Percentiles rank a stretch among this genome's conserved stretches.
phyloP scores from a whole-genome alignment of 2,888 invertebrate genomes.

The Lasioglossum vierecki region DNA sequence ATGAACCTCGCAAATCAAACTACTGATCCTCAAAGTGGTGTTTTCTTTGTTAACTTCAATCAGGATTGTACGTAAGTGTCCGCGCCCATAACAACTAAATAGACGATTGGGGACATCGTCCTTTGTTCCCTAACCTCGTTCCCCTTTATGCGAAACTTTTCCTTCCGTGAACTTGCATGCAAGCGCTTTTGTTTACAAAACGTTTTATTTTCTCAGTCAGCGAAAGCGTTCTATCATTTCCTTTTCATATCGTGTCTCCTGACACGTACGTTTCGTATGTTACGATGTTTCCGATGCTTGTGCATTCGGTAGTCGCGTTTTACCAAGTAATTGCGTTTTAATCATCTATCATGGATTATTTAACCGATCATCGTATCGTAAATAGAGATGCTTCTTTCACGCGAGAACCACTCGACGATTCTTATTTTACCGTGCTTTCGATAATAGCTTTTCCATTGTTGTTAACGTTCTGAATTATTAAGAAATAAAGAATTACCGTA shows the following conservation, averaged over 20 bases:
- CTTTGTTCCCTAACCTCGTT: constrained; percentile 63
- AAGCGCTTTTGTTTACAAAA: background rate
- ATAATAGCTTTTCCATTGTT: background rate
- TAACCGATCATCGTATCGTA: background rate
- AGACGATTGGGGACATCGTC: constrained; percentile 36
- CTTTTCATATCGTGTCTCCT: background rate
- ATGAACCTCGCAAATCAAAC: constrained; percentile 93
- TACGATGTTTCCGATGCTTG: constrained; percentile 45
- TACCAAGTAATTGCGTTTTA: constrained; percentile 73
- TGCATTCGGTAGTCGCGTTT: constrained; percentile 58
- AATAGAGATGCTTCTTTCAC: background rate
- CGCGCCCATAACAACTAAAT: constrained; percentile 21
- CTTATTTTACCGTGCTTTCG: constrained; percentile 41
- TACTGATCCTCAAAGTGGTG: constrained; percentile 92
- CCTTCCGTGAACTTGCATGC: background rate
- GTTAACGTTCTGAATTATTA: background rate
- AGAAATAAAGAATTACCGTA: constrained; percentile 19
- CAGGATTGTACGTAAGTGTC: constrained; percentile 98
- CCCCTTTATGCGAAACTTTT: constrained; percentile 23
- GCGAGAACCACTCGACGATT: constrained; percentile 20
- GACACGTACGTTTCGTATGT: constrained; percentile 11
- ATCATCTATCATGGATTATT: constrained; percentile 37
- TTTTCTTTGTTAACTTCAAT: constrained; percentile 98
- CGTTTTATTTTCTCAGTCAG: background rate
- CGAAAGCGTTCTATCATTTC: background rate